These are phyloP conservation scores for Eclectus roratus DNA, from an alignment of 2,113 vertebrate species.

Conservation along the genomic window DNA sequence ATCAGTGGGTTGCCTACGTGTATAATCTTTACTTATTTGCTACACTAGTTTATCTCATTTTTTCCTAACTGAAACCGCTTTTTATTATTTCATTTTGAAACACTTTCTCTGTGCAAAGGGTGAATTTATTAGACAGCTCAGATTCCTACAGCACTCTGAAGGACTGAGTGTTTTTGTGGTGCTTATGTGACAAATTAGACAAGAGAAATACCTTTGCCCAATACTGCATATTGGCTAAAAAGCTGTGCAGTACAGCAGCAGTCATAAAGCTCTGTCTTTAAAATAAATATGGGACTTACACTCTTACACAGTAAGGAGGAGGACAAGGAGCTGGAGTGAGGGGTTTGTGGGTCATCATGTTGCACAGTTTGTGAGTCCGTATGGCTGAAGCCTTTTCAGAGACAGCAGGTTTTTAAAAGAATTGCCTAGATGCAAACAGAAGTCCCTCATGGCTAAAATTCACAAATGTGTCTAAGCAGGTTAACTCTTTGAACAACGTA, in stretches of 20 bases:
- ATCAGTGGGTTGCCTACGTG: conserved; percentile 63
- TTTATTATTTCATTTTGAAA: conserved; percentile 63
- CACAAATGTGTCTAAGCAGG: neutral
- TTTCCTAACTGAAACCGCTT: conserved; percentile 53
- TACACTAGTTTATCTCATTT: conserved; percentile 67
- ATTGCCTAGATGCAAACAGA: neutral
- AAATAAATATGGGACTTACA: neutral
- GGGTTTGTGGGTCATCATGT: neutral
- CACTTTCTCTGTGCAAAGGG: conserved; percentile 20
- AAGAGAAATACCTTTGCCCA: neutral
- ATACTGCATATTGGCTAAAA: neutral
- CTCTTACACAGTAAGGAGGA: neutral
- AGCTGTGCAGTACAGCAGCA: neutral
- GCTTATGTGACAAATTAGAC: conserved; percentile 17
- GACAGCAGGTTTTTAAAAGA: neutral
- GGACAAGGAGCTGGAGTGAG: neutral
- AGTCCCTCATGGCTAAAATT: neutral
- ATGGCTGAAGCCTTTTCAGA: neutral
- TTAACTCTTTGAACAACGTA: neutral
- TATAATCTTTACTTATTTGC: conserved; percentile 69
- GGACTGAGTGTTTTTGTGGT: neutral
- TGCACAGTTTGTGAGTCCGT: neutral
- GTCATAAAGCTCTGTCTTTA: neutral
- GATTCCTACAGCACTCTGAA: conserved; percentile 14
- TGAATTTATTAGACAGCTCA: conserved; percentile 51